A percentile compares a stretch with the other conserved stretches of the same genome.
Conservation (phyloP, 2,113 vertebrate genomes). For the Ptilorrhoa leucosticta region DNA sequence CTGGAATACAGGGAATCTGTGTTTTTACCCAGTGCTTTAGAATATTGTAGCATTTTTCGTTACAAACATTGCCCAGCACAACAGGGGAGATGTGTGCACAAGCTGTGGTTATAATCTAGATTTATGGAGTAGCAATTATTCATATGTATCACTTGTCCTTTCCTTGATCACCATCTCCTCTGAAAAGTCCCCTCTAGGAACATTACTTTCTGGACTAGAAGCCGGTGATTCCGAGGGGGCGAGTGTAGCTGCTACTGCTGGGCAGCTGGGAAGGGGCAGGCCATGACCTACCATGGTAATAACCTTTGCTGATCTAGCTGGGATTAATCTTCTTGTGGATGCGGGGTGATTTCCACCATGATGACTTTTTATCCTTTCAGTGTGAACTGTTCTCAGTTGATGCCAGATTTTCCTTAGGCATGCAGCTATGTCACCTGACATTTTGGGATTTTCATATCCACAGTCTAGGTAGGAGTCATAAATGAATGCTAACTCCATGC, state of each 20-base stretch:
- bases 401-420: background rate
- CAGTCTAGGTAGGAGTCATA: background rate
- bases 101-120: background rate
- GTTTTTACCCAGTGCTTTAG: background rate
- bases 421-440: background rate
- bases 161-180: background rate
- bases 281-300: background rate
- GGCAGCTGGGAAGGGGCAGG: background rate
- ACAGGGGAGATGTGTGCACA: background rate
- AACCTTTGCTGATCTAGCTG: background rate
- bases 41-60: background rate
- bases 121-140: background rate
- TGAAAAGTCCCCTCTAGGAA: background rate
- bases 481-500: background rate
- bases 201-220: background rate
- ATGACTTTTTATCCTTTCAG: background rate
- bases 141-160: background rate
- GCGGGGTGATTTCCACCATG: background rate
- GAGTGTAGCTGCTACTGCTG: background rate
- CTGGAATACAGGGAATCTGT: background rate
- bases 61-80: background rate
- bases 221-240: background rate
- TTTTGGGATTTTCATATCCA: background rate
- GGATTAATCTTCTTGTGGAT: background rate
- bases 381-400: background rate